Evolutionary conservation across 2,888 invertebrate genomes (phyloP).

Genomic region (Cyrtodaria siliqua): DNA sequence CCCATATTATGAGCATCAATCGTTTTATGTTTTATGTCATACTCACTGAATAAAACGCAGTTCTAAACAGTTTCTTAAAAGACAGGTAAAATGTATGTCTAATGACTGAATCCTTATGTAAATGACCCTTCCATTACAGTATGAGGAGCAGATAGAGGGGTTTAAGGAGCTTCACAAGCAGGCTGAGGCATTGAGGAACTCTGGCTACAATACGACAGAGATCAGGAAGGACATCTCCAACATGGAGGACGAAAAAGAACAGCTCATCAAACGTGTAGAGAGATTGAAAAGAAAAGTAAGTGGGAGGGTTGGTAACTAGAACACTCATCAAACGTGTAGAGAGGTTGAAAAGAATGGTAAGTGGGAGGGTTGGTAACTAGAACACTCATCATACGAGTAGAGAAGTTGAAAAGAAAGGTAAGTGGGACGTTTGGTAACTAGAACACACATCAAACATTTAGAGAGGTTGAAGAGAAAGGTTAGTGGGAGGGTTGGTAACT

Average conservation of each 20-base stretch:
- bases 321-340: slow-evolving; percentile 89
- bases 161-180: slow-evolving; percentile 93
- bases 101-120: too few species aligned
- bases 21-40: too few species aligned
- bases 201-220: slow-evolving; percentile 91
- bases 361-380: too few species aligned
- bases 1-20: too few species aligned
- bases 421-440: background rate
- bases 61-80: too few species aligned
- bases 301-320: too few species aligned
- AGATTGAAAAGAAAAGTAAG: slow-evolving; percentile 88
- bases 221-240: slow-evolving; percentile 93
- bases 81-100: too few species aligned
- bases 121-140: too few species aligned
- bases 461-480: too few species aligned
- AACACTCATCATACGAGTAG: too few species aligned
- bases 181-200: slow-evolving; percentile 89
- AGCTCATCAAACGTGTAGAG: slow-evolving; percentile 89
- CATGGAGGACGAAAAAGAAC: slow-evolving; percentile 95
- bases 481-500: too few species aligned
- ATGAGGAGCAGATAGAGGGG: slow-evolving; percentile 91
- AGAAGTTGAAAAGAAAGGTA: background rate
- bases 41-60: too few species aligned
- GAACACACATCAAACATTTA: background rate
- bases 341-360: slow-evolving; percentile 88